Base-by-base conservation (phyloP, 30 jellyfish, hydroid and myxozoan genomes). In the Hydractinia symbiolongicarpus region DNA sequence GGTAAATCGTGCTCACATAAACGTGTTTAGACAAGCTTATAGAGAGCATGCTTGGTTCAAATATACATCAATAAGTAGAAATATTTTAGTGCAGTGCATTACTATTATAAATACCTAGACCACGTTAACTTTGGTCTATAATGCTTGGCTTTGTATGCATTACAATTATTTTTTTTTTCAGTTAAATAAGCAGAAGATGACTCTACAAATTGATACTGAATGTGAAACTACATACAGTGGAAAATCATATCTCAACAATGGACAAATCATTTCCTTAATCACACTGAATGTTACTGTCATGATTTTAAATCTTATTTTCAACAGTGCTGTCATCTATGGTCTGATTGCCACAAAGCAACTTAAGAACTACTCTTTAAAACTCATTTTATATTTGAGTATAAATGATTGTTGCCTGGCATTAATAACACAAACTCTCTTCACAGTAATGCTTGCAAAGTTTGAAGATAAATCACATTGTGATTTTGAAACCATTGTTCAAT, bases 311-410 rank as follows among this genome's bases (percentile, higher is more conserved):
- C 50, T 71, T 30, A 40, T 71, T 20, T 55, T 50, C 8, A 71
- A 71, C 60, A 50, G 67, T 1, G 60, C 60, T 20, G 80, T 71
- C 3, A 71, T 71, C 0, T 71, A 19, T 58, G 9, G 60, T 8
- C 53, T 71, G 7, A 14, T n/a, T 20, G 9, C 6, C 7, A 7
- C 67, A 4, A 71, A 71, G 9, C 80, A 71, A 58, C n/a, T 50
- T 1, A 30, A 8, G 4, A 71, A 71, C 67, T 30, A 15, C 60
- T 71, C 80, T 19, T 50, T 71, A 4, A 49, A 53, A 13, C 80
- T 71, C 80, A 71, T 71, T 19, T 71, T 71, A 40, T 71, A 19
- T 30, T 15, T 71, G 60, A 71, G 80, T 71, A 58, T 71, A 71
- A 19, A 55, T 7, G 80, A 71, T 53, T n/a, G 11, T 7, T 71